phyloP scores from a whole-genome alignment of 2,113 vertebrate species.

The Limnothrissa miodon region DNA sequence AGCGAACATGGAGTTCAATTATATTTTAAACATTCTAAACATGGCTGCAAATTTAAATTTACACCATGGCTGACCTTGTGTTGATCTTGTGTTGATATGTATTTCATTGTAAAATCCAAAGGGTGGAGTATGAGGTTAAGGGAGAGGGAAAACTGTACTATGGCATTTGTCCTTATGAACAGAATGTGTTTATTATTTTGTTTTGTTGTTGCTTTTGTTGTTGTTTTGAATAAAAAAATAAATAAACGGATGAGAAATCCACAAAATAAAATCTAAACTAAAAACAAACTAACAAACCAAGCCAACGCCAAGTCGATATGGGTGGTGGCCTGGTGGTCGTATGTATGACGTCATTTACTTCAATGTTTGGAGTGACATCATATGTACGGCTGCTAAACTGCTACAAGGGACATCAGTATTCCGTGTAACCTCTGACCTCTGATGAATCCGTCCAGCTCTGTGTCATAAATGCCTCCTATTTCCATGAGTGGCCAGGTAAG shows the following conservation, averaged over 20 bases:
- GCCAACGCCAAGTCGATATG: conserved; percentile 53
- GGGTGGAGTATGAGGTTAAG: not conserved
- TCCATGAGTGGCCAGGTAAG: not conserved
- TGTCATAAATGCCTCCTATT: not conserved
- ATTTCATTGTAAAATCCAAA: not conserved
- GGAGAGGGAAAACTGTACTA: not conserved
- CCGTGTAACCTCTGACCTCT: not conserved
- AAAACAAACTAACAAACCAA: not conserved
- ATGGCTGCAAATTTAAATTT: not conserved
- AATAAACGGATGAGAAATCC: not conserved
- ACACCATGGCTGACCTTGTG: not conserved
- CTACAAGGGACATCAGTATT: conserved; percentile 79
- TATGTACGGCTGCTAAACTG: conserved; percentile 97
- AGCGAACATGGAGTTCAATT: conserved; percentile 27
- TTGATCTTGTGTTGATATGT: not conserved
- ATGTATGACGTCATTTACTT: conserved; percentile 97
- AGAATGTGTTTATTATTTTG: not conserved
- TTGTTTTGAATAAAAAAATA: not conserved
- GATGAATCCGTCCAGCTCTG: not conserved
- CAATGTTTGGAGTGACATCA: conserved; percentile 94
- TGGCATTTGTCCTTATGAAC: not conserved
- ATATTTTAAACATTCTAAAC: not conserved
- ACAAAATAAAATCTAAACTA: not conserved
- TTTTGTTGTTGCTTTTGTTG: not conserved
- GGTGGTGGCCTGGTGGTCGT: conserved; percentile 93